phyloP scores from a whole-genome alignment of 2,888 invertebrate genomes.

The Cheilosia grossa region DNA sequence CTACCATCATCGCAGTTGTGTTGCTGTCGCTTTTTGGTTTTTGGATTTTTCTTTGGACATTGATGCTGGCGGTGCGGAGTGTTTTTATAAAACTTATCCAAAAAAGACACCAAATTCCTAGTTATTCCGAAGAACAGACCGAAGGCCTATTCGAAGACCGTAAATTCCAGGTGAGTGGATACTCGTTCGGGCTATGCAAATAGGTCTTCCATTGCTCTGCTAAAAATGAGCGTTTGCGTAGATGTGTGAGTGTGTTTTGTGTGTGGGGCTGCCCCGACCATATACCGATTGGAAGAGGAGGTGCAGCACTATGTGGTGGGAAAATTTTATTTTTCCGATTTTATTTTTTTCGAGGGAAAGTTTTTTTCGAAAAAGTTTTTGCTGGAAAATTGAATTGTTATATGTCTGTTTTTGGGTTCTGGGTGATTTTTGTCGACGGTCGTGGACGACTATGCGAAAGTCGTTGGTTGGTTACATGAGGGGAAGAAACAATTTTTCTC shows the following conservation, averaged over 20 bases:
- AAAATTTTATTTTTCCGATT: slow-evolving; percentile 33
- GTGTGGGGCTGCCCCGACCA: slow-evolving; percentile 5
- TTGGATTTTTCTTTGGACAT: slow-evolving; percentile 70
- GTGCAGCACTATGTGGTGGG: slow-evolving; percentile 41
- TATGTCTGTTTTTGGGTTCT: background rate
- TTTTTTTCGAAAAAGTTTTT: slow-evolving; percentile 27
- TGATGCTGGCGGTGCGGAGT: slow-evolving; percentile 68
- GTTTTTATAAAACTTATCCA: slow-evolving; percentile 39
- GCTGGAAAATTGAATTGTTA: background rate
- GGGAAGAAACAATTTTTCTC: slow-evolving; percentile 43
- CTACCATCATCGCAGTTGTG: slow-evolving; percentile 60
- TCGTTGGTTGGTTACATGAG: slow-evolving; percentile 19
- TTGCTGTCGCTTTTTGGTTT: slow-evolving; percentile 73
- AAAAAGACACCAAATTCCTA: slow-evolving; percentile 29
- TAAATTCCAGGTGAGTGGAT: slow-evolving; percentile 36
- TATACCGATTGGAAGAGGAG: slow-evolving; percentile 39
- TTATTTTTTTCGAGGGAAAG: slow-evolving; percentile 30
- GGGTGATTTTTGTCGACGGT: background rate
- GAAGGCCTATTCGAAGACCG: background rate
- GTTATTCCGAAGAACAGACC: background rate
- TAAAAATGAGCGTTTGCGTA: slow-evolving; percentile 33
- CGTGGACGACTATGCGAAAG: background rate
- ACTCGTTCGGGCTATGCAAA: slow-evolving; percentile 7
- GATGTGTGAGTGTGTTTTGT: slow-evolving; percentile 41
- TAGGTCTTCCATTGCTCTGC: slow-evolving; percentile 31